phyloP scores from a whole-genome alignment of 2,113 vertebrate species.

The Macquaria australasica region DNA sequence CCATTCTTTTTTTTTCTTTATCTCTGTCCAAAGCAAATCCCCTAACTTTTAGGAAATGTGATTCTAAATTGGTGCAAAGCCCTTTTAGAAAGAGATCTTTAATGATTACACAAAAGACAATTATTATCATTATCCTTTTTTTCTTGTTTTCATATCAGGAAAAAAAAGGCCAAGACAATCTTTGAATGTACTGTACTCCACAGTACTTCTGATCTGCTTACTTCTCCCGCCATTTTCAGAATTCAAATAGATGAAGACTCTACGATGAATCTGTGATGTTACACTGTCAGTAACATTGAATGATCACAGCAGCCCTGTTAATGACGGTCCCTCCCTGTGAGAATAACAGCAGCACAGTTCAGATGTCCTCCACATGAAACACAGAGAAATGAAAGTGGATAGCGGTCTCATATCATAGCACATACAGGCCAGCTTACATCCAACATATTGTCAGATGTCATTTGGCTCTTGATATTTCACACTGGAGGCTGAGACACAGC shows the following conservation, averaged over 20 bases:
- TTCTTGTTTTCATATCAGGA: too few species aligned
- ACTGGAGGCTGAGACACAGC: constrained; percentile 24
- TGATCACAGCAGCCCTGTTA: not conserved
- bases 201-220: not conserved
- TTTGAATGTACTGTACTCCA: not conserved
- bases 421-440: constrained; percentile 47
- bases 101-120: not conserved
- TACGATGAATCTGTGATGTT: not conserved
- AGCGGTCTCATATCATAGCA: constrained; percentile 32
- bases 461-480: constrained; percentile 63
- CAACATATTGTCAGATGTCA: constrained; percentile 54
- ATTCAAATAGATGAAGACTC: not conserved
- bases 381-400: constrained; percentile 16
- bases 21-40: too few species aligned
- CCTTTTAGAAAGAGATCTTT: too few species aligned
- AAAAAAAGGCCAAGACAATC: not conserved
- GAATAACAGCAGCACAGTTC: not conserved
- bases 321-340: not conserved
- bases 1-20: not conserved
- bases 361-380: constrained; percentile 21
- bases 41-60: not conserved
- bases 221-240: not conserved
- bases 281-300: not conserved
- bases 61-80: not conserved
- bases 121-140: not conserved